Evolutionary conservation across 2,113 vertebrate genomes (phyloP), one percentile per base, ranked within the genome.

Genomic region (Arizona elegans): DNA sequence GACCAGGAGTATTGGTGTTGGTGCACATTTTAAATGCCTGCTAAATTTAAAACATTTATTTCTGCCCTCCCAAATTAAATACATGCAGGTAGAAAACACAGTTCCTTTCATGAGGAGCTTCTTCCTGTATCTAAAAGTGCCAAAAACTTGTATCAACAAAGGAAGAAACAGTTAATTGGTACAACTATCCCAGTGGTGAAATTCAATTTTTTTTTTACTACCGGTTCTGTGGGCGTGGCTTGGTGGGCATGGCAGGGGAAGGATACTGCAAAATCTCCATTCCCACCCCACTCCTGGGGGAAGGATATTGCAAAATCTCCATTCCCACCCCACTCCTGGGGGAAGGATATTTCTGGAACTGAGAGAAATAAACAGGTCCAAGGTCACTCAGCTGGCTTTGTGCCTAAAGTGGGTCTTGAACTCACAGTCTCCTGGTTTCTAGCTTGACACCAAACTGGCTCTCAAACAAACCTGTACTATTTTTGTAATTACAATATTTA

Each of bases 401-500:
- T 70, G 65, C 65, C 65, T 70, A 70, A 70, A 70, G 65, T 70
- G 13, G 65, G 65, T 17, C 29, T n/a, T 7, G 65, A 33, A 70
- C 13, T 33, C 5, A 65, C 26, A 70, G 65, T 33, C 65, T 70
- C 65, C 29, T 70, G 65, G 12, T 33, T 70, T 70, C 65, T 70
- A 70, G 65, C 5, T 15, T 70, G 12, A 70, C 65, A 70, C n/a
- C 29, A n/a, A 70, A 15, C n/a, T 70, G 29, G 29, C 29, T 33
- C n/a, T 33, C 0, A 4, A 43, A 24, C 4, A 92, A 53, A 58
- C 87, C 56, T n/a, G 91, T 85, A 33, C 15, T 85, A 75, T 86
- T 91, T 90, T 95, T 75, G 38, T 62, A 29, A 12, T 86, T 91
- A 23, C 91, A 95, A 93, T 94, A 70, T 87, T 93, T 94, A 81